Evolutionary conservation across 2,113 vertebrate genomes (phyloP).

Genomic region (Oxyruncus cristatus): DNA sequence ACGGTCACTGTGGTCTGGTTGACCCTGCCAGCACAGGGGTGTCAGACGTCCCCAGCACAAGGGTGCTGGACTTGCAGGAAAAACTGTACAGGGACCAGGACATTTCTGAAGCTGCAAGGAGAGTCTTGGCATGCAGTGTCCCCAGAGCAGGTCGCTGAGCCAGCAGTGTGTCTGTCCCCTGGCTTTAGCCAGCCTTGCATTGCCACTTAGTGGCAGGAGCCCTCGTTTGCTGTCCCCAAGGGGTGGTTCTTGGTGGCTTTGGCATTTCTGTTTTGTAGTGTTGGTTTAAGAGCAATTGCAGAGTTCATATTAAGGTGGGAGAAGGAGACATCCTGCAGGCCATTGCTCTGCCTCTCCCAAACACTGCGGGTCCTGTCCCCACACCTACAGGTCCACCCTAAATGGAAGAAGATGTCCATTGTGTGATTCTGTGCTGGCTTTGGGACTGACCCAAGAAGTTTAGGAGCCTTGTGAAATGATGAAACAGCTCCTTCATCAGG

Average conservation of each 20-base stretch:
- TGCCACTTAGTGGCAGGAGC: slow-evolving; percentile 51
- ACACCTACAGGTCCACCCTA: rapidly evolving
- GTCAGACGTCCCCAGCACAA: neutral
- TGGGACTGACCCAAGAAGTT: neutral
- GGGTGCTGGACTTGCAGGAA: neutral
- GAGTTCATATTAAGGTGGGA: neutral
- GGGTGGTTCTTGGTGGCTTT: neutral
- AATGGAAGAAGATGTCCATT: rapidly evolving
- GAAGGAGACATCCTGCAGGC: neutral
- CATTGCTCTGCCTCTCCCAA: neutral
- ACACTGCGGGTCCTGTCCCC: neutral
- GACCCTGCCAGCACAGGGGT: neutral
- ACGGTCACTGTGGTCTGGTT: neutral
- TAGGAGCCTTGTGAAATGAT: rapidly evolving
- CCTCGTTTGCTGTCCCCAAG: neutral
- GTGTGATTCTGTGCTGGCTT: neutral
- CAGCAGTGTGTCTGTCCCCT: neutral
- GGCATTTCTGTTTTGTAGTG: neutral
- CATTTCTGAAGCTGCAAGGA: neutral
- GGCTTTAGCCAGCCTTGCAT: slow-evolving; percentile 13
- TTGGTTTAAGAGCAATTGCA: neutral
- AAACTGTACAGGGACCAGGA: neutral
- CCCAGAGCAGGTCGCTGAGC: neutral
- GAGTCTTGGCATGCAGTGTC: neutral
- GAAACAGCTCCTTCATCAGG: neutral